A percentile compares a stretch with the other conserved stretches of the same genome.
phyloP scores from a whole-genome alignment of 2,888 invertebrate species.

The Caenorhabditis sinica region DNA sequence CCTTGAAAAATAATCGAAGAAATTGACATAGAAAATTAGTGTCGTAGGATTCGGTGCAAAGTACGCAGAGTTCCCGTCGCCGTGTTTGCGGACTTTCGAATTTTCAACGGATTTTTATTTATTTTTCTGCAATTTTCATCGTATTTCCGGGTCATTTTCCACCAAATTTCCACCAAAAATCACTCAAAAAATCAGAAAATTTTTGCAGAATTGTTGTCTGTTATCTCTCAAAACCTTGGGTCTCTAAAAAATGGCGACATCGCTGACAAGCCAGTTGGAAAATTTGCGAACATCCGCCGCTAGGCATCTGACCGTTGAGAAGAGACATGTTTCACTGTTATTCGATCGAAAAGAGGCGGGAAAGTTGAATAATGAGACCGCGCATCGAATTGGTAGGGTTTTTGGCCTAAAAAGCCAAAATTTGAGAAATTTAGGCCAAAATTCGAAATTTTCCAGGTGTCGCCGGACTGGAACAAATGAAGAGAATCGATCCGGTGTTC shows the following conservation, averaged over 20 bases:
- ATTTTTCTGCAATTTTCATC: background rate
- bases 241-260: slow-evolving; percentile 81
- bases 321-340: slow-evolving; percentile 88
- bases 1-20: background rate
- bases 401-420: background rate
- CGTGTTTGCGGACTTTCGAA: slow-evolving; percentile 30
- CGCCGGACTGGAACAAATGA: slow-evolving; percentile 91
- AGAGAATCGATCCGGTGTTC: slow-evolving; percentile 89
- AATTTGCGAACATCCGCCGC: slow-evolving; percentile 84
- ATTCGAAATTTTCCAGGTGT: slow-evolving; percentile 85
- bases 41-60: background rate
- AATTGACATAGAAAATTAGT: background rate
- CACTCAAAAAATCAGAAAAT: background rate
- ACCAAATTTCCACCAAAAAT: slow-evolving; percentile 1
- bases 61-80: slow-evolving; percentile 4
- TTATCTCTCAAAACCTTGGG: slow-evolving; percentile 64
- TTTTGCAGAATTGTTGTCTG: slow-evolving; percentile 73
- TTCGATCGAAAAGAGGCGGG: slow-evolving; percentile 95
- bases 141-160: slow-evolving; percentile 9
- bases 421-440: no score
- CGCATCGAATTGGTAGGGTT: slow-evolving; percentile 90
- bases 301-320: slow-evolving; percentile 81
- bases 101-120: background rate
- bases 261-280: slow-evolving; percentile 84
- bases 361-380: slow-evolving; percentile 90